phyloP scores from a whole-genome alignment of 2,113 vertebrate genomes.

The Psephotus haematonotus region DNA sequence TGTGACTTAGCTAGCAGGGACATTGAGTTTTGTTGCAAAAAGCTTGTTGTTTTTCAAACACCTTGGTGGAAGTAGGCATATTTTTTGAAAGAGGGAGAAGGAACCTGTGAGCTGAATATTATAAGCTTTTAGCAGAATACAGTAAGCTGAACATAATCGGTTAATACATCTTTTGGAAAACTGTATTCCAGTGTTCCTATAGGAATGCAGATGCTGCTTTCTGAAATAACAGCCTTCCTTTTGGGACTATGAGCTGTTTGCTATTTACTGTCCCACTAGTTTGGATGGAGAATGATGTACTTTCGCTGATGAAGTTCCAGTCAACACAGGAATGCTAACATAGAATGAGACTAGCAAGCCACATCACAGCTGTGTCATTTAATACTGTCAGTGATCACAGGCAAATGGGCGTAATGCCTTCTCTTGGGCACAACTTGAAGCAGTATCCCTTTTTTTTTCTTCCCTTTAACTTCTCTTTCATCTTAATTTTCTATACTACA shows the following conservation, averaged over 20 bases:
- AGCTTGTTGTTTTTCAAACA: background rate
- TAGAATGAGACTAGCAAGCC: background rate
- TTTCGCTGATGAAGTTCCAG: background rate
- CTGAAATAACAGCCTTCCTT: background rate
- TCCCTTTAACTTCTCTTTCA: background rate
- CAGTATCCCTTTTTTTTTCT: background rate
- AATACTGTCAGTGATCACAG: background rate
- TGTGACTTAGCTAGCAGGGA: background rate
- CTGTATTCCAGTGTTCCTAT: background rate
- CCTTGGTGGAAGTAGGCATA: background rate
- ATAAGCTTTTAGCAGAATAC: background rate
- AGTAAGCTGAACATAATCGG: background rate
- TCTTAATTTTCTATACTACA: background rate
- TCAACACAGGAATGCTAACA: background rate
- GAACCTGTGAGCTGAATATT: background rate
- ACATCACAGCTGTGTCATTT: background rate
- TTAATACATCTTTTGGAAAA: background rate
- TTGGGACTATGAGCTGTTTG: background rate
- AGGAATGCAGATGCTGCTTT: background rate
- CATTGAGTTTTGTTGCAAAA: background rate
- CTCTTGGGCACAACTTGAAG: background rate
- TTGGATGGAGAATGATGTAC: background rate
- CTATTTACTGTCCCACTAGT: background rate
- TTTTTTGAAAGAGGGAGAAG: background rate
- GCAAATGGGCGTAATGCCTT: background rate